A percentile compares a stretch with the other conserved stretches of the same genome.
Evolutionary conservation across 2,888 invertebrate species (phyloP).

Genomic region (Leucophenga montana): DNA sequence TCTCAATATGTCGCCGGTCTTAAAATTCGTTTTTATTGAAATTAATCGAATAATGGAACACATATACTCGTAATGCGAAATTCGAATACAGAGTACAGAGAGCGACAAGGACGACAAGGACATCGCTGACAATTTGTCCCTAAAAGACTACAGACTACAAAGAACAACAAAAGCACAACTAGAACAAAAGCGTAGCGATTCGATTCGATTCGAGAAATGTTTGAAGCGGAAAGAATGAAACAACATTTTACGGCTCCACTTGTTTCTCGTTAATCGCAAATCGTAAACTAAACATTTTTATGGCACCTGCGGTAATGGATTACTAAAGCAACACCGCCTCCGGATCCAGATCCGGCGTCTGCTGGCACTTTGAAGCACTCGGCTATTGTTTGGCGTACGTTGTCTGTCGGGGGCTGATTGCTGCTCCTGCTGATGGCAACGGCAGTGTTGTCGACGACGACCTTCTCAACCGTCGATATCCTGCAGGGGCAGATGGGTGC

Average conservation of each 20-base stretch:
- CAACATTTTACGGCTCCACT: constrained; percentile 60
- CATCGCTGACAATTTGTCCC: too few species aligned
- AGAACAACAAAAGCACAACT: not conserved
- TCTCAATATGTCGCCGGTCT: constrained; percentile 28
- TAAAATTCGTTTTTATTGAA: constrained; percentile 59
- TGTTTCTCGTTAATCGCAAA: constrained; percentile 66
- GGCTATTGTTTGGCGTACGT: not conserved
- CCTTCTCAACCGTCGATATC: too few species aligned
- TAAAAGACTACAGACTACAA: constrained; percentile 2
- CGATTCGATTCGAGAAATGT: not conserved
- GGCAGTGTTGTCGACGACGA: too few species aligned
- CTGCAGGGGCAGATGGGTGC: constrained; percentile 51
- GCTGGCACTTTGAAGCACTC: not conserved
- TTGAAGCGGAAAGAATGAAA: not conserved
- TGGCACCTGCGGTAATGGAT: constrained; percentile 66
- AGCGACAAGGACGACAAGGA: too few species aligned
- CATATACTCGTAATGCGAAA: too few species aligned
- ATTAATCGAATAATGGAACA: constrained; percentile 57
- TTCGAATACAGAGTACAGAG: not conserved
- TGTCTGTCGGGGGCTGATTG: constrained; percentile 7
- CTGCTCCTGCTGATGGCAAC: not conserved
- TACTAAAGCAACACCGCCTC: constrained; percentile 48
- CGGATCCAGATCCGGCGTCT: not conserved
- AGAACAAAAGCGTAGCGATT: constrained; percentile 3
- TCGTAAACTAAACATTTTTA: constrained; percentile 67